A percentile compares a stretch with the other conserved stretches of the same genome.
Evolutionary conservation across 1,140 invertebrate species (phyloP).

Genomic region (Hydropsyche tenuis): DNA sequence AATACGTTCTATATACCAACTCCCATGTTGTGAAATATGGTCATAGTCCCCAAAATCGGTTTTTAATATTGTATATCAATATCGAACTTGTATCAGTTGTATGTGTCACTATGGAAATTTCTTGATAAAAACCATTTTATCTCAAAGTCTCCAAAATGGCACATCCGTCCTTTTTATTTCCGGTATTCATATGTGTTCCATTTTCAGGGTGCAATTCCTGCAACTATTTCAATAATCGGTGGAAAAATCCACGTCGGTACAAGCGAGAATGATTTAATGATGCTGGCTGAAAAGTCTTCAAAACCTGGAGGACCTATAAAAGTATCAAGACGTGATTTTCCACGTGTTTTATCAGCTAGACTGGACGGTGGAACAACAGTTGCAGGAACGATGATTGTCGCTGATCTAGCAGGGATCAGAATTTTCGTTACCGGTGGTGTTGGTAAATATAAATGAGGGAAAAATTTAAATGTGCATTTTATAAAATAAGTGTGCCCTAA

Average conservation of each 20-base stretch:
- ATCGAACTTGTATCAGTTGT: too few species aligned
- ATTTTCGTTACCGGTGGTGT: slow-evolving; percentile 92
- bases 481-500: too few species aligned
- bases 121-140: too few species aligned
- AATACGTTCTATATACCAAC: too few species aligned
- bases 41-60: too few species aligned
- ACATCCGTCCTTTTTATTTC: too few species aligned
- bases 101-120: too few species aligned
- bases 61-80: too few species aligned
- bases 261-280: slow-evolving; percentile 67
- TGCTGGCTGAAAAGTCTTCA: slow-evolving; percentile 63
- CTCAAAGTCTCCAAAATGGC: too few species aligned
- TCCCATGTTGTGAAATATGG: too few species aligned
- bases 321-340: slow-evolving; percentile 87
- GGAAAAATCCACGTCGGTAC: slow-evolving; percentile 87
- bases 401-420: slow-evolving; percentile 81
- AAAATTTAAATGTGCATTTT: neutral
- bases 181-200: too few species aligned
- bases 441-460: too few species aligned
- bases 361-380: slow-evolving; percentile 95
- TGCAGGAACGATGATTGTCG: slow-evolving; percentile 88
- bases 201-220: slow-evolving; percentile 84
- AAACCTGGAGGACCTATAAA: slow-evolving; percentile 67
- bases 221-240: slow-evolving; percentile 88
- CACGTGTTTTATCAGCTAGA: slow-evolving; percentile 73